Conservation (phyloP, 2,113 vertebrate species). For the Oriolus oriolus region DNA sequence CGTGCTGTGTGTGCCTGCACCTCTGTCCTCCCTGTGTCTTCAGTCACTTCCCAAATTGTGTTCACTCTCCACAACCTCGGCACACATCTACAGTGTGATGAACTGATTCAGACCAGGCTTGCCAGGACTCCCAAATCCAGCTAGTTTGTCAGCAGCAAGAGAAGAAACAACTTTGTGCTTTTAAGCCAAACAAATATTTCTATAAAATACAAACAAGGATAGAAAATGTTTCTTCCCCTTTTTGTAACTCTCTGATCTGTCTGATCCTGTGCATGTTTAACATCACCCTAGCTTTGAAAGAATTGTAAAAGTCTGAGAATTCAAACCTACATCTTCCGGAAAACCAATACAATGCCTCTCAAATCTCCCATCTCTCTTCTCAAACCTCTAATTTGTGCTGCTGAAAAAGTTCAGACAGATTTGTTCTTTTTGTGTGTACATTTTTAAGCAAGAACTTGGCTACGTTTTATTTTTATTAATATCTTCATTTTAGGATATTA, state of each 20-base stretch:
- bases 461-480: not conserved
- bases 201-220: not conserved
- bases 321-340: not conserved
- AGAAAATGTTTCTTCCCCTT: not conserved
- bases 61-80: not conserved
- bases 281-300: not conserved
- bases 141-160: not conserved
- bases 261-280: not conserved
- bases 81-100: rapidly evolving
- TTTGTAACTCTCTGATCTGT: not conserved
- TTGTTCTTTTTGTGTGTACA: not conserved
- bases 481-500: not conserved
- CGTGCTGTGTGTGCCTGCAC: rapidly evolving
- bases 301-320: not conserved
- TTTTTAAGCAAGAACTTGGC: not conserved
- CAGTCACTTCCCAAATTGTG: not conserved
- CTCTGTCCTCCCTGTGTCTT: not conserved
- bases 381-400: not conserved
- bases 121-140: not conserved
- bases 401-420: not conserved
- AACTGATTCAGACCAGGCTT: not conserved
- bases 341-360: not conserved
- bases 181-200: not conserved
- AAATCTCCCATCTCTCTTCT: not conserved
- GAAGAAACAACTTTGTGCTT: not conserved